Evolutionary conservation across 2,888 invertebrate genomes (phyloP).

Genomic region (Corbicula japonica): DNA sequence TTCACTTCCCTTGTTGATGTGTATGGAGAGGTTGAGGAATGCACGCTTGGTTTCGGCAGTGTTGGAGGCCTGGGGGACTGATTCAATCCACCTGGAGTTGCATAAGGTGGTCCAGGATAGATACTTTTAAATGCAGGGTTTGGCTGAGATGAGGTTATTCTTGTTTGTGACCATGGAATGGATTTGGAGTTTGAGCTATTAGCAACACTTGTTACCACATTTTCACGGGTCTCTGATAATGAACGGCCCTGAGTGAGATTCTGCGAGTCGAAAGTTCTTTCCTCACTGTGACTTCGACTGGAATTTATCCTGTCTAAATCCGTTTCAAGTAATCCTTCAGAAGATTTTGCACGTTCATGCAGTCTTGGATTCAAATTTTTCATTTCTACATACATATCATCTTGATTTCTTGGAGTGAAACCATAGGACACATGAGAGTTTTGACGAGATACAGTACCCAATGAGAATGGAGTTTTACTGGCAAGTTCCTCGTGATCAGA

Average conservation of each 20-base stretch:
- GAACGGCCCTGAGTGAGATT: slow-evolving; percentile 36
- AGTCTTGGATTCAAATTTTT: slow-evolving; percentile 29
- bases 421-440: slow-evolving; percentile 55
- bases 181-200: slow-evolving; percentile 25
- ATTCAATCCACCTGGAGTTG: background rate
- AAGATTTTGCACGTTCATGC: slow-evolving; percentile 54
- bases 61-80: slow-evolving; percentile 40
- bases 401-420: slow-evolving; percentile 47
- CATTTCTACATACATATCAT: slow-evolving; percentile 59
- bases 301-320: slow-evolving; percentile 37
- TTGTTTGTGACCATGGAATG: slow-evolving; percentile 8
- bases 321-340: slow-evolving; percentile 54
- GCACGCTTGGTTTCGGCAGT: slow-evolving; percentile 49
- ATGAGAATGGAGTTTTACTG: slow-evolving; percentile 9
- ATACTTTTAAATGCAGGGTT: slow-evolving; percentile 39
- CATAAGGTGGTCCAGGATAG: slow-evolving; percentile 35
- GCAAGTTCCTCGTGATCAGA: slow-evolving; percentile 24
- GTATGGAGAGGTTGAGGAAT: slow-evolving; percentile 31
- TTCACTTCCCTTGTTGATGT: slow-evolving; percentile 28
- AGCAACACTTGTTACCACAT: slow-evolving; percentile 35
- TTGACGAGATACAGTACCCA: slow-evolving; percentile 31
- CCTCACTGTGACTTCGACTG: slow-evolving; percentile 45
- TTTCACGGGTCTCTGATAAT: slow-evolving; percentile 42
- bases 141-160: slow-evolving; percentile 14
- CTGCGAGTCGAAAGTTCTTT: slow-evolving; percentile 25